Conservation (phyloP, 2,113 vertebrate genomes). For the Petromus typicus region DNA sequence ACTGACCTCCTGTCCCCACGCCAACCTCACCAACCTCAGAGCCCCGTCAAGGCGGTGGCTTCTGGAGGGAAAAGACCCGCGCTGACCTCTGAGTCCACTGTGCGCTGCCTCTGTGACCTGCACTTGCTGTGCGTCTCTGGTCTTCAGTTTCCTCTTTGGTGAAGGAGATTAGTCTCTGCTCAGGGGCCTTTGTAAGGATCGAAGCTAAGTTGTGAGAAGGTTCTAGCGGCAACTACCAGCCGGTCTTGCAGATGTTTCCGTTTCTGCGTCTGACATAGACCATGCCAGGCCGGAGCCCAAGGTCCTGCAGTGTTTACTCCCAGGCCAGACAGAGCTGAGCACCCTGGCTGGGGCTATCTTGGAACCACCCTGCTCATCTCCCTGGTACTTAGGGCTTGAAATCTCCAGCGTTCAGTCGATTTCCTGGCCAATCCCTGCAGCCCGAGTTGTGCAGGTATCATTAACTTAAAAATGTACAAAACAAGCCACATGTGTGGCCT, state of each 20-base stretch:
- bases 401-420: background rate
- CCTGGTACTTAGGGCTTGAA: background rate
- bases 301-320: too few relatives aligned
- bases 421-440: background rate
- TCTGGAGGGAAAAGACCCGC: background rate
- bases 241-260: accelerated
- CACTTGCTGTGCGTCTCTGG: background rate
- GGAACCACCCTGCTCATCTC: background rate
- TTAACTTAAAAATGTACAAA: background rate
- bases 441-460: background rate
- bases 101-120: background rate
- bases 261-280: background rate
- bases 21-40: background rate
- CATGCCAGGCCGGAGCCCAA: too few relatives aligned
- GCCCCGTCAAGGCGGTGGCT: background rate
- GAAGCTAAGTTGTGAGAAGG: background rate
- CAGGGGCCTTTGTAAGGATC: background rate
- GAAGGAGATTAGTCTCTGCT: background rate
- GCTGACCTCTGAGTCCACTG: background rate
- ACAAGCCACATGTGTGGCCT: background rate
- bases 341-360: accelerated
- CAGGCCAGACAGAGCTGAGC: accelerated
- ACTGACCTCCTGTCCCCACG: accelerated
- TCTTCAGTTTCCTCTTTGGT: background rate
- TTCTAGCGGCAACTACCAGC: accelerated